These are phyloP conservation scores for Fregetta grallaria DNA, from an alignment of 2,113 vertebrate genomes.

Conservation along the genomic window DNA sequence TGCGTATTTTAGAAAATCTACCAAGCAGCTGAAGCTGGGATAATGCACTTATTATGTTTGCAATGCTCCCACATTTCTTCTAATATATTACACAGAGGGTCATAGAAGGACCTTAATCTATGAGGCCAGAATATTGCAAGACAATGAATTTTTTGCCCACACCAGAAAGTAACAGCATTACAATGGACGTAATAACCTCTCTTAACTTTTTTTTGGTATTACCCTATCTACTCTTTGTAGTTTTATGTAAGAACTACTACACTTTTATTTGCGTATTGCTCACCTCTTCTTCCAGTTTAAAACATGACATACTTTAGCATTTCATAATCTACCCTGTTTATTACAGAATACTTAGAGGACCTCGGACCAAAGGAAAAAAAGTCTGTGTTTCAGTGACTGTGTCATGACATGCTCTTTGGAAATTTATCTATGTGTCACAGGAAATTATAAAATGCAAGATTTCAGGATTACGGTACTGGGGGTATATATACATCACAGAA, in stretches of 20 bases:
- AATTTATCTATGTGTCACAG: background rate
- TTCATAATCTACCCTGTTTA: background rate
- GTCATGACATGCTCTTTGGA: background rate
- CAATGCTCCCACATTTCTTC: background rate
- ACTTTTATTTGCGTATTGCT: background rate
- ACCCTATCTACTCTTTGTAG: background rate
- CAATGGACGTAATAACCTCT: background rate
- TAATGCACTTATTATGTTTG: background rate
- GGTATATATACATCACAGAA: background rate
- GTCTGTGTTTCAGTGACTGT: background rate
- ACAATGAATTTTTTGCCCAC: background rate
- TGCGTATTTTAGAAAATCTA: background rate
- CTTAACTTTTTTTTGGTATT: background rate
- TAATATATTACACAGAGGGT: background rate
- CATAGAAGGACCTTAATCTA: background rate
- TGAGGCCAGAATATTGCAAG: background rate
- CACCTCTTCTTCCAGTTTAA: background rate
- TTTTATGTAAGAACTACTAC: background rate
- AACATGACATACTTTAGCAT: background rate
- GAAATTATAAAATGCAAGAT: background rate
- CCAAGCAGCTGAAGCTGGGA: background rate
- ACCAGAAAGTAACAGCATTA: background rate
- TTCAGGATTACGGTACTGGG: background rate
- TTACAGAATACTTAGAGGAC: background rate
- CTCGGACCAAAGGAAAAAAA: background rate